Base-by-base conservation (phyloP, 2,113 vertebrate species). In the Indri indri region DNA sequence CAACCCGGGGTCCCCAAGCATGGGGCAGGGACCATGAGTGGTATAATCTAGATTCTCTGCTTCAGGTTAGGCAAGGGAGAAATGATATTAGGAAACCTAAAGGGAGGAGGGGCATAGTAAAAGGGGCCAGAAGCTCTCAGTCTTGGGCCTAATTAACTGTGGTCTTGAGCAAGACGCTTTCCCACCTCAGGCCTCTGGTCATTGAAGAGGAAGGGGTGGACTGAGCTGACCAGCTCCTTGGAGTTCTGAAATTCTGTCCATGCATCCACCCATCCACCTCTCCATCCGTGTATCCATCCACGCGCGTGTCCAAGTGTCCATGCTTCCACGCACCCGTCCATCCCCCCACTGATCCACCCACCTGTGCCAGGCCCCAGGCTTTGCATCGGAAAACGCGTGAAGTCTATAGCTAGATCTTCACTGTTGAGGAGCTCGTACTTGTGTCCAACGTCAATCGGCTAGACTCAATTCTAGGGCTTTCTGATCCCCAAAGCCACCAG, bases 11-110 rank as follows among this genome's bases (percentile, higher is more conserved):
- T 13, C 8, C 20, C 27, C 22, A 6, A 77, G 27, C 57, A 7
- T 1, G 0, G 52, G 52, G 22, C 13, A 9, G 63, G n/a, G 65
- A 30, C 27, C 0, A 1, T 2, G 8, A 32, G 8, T 27, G 32
- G 8, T 32, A 12, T 52, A 23, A 88, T 25, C 70, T 50, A 77
- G 32, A 42, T 50, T 42, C 32, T 59, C 61, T 84, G 82, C 61
- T 82, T 30, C n/a, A 63, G 34, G 50, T 32, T 76, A 16, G 47
- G 0, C 20, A 79, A 73, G 27, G 4, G 52, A 37, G 54, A 52
- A 37, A 61, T 42, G 32, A 52, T 23, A 10, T 4, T 23, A 13
- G 50, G 59, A 45, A 61, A 8, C 65, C 42, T 80, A 37, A 18
- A 54, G n/a, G 23, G n/a, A 77, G 27, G 14, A 18, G 37, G 6